These are phyloP conservation scores for Pardalotus punctatus DNA, from an alignment of 2,113 vertebrate genomes.

Conservation along the genomic window DNA sequence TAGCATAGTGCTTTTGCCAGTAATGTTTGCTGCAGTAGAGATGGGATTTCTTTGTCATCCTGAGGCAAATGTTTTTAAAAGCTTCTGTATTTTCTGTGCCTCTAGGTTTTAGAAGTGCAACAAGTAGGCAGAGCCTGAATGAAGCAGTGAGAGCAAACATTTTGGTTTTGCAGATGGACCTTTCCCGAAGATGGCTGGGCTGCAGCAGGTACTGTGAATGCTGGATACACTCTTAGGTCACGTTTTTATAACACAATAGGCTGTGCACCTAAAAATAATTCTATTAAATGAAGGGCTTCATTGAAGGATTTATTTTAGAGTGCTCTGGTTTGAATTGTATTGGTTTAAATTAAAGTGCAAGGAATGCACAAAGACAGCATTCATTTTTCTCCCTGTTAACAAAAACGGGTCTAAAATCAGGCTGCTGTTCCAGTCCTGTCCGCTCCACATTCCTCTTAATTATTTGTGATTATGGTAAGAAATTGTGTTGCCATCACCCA, in stretches of 20 bases:
- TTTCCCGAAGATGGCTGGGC: not conserved
- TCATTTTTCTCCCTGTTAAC: not conserved
- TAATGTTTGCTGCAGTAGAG: not conserved
- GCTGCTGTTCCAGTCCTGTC: not conserved
- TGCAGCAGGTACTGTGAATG: not conserved
- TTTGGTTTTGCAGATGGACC: not conserved
- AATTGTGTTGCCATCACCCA: not conserved
- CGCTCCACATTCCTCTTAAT: not conserved
- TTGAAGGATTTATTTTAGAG: not conserved
- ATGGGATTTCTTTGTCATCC: not conserved
- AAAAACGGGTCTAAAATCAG: not conserved
- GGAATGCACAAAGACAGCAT: not conserved
- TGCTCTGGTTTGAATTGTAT: not conserved
- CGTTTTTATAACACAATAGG: not conserved
- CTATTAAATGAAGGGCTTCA: not conserved
- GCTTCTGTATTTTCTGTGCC: not conserved
- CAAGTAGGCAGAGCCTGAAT: not conserved
- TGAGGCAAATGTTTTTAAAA: not conserved
- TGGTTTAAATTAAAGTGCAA: not conserved
- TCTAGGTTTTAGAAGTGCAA: not conserved
- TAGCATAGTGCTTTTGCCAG: not conserved
- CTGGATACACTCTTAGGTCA: fast-evolving
- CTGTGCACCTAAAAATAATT: not conserved
- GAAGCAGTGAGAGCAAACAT: fast-evolving
- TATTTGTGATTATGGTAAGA: not conserved